phyloP scores from a whole-genome alignment of 1,140 invertebrate genomes.

The Drosophila setifemur region DNA sequence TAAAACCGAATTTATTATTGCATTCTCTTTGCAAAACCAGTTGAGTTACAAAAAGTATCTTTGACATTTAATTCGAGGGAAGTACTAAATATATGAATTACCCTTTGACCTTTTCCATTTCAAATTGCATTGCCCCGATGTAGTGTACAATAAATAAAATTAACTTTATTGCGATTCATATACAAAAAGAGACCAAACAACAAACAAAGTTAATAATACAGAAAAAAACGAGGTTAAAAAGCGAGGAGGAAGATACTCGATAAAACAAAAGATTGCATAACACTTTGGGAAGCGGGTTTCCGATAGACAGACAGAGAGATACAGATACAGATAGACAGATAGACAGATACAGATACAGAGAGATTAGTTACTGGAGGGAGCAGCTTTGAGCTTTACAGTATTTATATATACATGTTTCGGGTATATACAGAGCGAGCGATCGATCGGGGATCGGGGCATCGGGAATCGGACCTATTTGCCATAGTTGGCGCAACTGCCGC shows the following conservation, averaged over 20 bases:
- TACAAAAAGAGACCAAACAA: constrained; percentile 39
- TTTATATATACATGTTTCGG: constrained; percentile 16
- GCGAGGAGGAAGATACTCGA: too few species aligned
- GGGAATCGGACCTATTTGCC: constrained; percentile 49
- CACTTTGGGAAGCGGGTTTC: constrained; percentile 10
- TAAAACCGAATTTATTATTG: too few species aligned
- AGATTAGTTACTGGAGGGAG: constrained; percentile 1
- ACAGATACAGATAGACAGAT: background rate
- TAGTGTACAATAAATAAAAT: constrained; percentile 74
- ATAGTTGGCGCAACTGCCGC: constrained; percentile 73
- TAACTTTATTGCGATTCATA: constrained; percentile 71
- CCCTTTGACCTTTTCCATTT: background rate
- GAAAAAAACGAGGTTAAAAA: constrained; percentile 28
- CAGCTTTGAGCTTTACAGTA: constrained; percentile 46
- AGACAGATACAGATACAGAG: background rate
- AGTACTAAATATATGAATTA: too few species aligned
- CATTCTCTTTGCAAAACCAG: too few species aligned
- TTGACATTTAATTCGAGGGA: too few species aligned
- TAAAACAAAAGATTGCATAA: constrained; percentile 12
- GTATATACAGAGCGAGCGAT: constrained; percentile 28
- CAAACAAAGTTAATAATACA: constrained; percentile 50
- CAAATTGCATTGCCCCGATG: constrained; percentile 10
- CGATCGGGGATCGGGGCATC: background rate
- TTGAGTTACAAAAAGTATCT: too few species aligned
- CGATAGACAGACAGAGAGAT: background rate